phyloP scores from a whole-genome alignment of 2,113 vertebrate genomes.

The Diadophis punctatus region DNA sequence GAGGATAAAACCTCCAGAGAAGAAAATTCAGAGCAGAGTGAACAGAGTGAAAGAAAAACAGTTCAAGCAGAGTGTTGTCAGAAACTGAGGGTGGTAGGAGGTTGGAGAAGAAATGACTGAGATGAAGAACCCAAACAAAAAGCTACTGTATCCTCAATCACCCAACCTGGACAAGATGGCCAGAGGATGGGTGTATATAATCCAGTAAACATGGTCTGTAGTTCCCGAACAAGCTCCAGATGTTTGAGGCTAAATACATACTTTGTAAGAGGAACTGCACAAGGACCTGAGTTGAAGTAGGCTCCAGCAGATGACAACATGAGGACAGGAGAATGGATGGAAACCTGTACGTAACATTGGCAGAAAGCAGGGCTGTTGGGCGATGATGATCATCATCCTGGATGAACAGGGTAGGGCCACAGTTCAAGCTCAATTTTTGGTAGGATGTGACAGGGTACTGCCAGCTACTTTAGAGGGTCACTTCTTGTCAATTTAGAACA shows the following conservation, averaged over 20 bases:
- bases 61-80: background rate
- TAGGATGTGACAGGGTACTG: background rate
- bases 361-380: background rate
- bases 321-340: background rate
- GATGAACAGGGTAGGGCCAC: background rate
- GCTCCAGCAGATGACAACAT: too few species aligned
- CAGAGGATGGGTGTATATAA: background rate
- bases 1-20: background rate
- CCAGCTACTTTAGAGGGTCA: background rate
- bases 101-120: background rate
- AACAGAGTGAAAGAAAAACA: background rate
- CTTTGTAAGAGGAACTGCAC: background rate
- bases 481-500: background rate
- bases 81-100: background rate
- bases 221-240: background rate
- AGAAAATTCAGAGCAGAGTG: background rate
- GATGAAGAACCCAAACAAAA: background rate
- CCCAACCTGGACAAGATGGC: background rate
- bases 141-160: background rate
- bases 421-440: background rate
- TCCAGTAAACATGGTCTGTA: background rate
- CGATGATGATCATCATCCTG: background rate
- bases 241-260: background rate
- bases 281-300: background rate
- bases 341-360: background rate